A percentile compares a stretch with the other conserved stretches of the same genome.
These are phyloP conservation scores for Slavum lentiscoides DNA, from an alignment of 2,888 invertebrate genomes.

Conservation along the genomic window DNA sequence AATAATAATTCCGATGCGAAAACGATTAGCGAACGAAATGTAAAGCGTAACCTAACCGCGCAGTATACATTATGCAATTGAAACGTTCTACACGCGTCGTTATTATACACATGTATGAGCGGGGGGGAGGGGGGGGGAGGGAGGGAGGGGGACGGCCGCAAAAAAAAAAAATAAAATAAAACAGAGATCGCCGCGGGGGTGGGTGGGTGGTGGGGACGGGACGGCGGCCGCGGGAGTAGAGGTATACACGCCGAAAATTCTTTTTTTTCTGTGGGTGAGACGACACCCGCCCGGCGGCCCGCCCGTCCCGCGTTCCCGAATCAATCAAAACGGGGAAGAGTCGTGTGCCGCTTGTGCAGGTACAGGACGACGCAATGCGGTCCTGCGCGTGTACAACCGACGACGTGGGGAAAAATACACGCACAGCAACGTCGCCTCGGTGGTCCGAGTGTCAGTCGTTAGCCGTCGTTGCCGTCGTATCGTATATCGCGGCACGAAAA, in stretches of 20 bases:
- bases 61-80: no score
- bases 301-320: conserved; percentile 15
- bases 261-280: conserved; percentile 31
- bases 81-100: no score
- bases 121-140: no score
- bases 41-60: no score
- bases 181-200: no score
- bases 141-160: no score
- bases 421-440: conserved; percentile 33
- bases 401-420: conserved; percentile 23
- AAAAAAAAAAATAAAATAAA: no score
- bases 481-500: background rate
- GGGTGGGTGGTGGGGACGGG: no score
- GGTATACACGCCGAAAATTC: background rate
- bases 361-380: conserved; percentile 51
- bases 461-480: conserved; percentile 47
- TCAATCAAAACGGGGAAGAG: conserved; percentile 52
- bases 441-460: conserved; percentile 48
- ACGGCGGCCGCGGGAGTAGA: no score
- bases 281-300: background rate
- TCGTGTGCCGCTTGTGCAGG: conserved; percentile 44
- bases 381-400: conserved; percentile 45
- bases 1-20: no score
- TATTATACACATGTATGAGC: no score
- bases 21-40: no score